These are phyloP conservation scores for Phalangium opilio DNA, from an alignment of 2,888 invertebrate genomes.

Conservation along the genomic window DNA sequence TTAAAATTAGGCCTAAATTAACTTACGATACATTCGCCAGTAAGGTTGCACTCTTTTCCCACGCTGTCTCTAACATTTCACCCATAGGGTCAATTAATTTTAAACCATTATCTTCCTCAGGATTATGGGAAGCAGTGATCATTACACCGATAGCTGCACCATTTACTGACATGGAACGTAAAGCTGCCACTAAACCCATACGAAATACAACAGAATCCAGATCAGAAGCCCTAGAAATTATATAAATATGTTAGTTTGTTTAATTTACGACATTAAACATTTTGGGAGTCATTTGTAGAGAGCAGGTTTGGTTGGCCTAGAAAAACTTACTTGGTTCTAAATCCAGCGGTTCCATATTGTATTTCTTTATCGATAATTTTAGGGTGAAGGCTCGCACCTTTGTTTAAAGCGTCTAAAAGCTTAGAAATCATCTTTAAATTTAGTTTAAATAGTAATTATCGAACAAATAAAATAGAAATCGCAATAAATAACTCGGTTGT, in stretches of 20 bases:
- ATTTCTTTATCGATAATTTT: conserved; percentile 21
- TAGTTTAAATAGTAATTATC: too few species aligned
- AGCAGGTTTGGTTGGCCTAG: neutral
- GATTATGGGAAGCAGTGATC: conserved; percentile 98
- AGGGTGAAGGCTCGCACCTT: conserved; percentile 5
- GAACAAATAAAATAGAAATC: too few species aligned
- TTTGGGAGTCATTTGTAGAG: neutral
- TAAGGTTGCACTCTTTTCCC: conserved; percentile 79
- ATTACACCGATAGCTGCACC: conserved; percentile 82
- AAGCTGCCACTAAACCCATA: conserved; percentile 79
- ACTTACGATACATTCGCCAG: conserved; percentile 63
- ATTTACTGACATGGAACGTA: conserved; percentile 65
- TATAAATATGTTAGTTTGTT: too few species aligned
- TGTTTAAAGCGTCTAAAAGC: too few species aligned
- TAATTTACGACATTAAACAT: too few species aligned
- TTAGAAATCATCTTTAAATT: too few species aligned
- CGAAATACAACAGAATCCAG: conserved; percentile 83
- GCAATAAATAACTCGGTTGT: too few species aligned
- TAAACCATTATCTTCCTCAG: conserved; percentile 88
- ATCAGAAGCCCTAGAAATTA: conserved; percentile 52
- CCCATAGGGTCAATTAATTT: conserved; percentile 91
- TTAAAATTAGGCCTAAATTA: neutral
- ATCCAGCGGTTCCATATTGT: conserved; percentile 39
- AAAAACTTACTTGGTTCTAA: conserved; percentile 32
- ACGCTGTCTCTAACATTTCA: conserved; percentile 83